Percentiles rank a stretch among this genome's conserved stretches.
Evolutionary conservation across 2,797 vertebrate genomes (phyloP).

Genomic region (Anguilla anguilla): DNA sequence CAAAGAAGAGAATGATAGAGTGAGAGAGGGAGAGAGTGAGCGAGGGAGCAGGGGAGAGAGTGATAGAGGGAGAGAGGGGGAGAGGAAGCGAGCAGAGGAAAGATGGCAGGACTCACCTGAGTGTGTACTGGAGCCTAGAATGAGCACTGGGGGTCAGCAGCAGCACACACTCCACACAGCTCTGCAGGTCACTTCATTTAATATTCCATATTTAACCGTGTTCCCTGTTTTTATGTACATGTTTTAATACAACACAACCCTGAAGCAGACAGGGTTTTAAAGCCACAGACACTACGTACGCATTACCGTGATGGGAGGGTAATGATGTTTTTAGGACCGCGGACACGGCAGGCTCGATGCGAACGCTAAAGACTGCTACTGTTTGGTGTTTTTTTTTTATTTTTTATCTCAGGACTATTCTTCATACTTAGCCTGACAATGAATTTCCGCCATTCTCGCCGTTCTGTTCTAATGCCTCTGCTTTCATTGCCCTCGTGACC

Average conservation of each 20-base stretch:
- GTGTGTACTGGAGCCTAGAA: conserved; percentile 67
- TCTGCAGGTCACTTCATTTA: background rate
- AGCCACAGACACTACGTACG: background rate
- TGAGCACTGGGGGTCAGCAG: conserved; percentile 44
- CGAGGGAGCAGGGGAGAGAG: conserved; percentile 55
- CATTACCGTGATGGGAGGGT: background rate
- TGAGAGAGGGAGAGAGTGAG: conserved; percentile 50
- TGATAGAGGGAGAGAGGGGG: conserved; percentile 47
- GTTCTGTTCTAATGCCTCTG: background rate
- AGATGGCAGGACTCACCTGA: conserved; percentile 67
- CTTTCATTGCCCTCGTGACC: background rate
- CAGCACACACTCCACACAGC: conserved; percentile 1
- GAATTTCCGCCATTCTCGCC: background rate
- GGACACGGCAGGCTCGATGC: background rate
- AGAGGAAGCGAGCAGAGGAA: conserved; percentile 59
- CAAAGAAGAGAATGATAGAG: conserved; percentile 57
- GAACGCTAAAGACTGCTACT: background rate
- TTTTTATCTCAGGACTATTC: background rate
- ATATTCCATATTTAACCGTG: background rate
- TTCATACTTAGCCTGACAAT: conserved; percentile 7
- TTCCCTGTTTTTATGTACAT: background rate
- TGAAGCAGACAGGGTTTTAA: background rate
- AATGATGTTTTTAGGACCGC: background rate
- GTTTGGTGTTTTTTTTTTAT: background rate
- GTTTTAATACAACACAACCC: background rate